Evolutionary conservation across 2,888 invertebrate genomes (phyloP).

Genomic region (Drosophila vallismaia): DNA sequence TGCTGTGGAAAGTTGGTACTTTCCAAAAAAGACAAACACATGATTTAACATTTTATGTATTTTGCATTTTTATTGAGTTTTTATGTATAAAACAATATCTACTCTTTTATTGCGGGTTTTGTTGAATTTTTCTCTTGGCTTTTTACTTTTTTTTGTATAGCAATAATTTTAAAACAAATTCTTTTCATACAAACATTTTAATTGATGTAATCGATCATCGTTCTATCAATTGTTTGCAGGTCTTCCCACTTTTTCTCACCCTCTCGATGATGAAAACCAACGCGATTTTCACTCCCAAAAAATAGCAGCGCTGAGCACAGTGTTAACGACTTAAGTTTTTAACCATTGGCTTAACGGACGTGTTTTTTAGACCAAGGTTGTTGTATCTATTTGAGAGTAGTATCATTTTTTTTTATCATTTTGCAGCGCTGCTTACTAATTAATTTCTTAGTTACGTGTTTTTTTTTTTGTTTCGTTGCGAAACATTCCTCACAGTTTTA

Average conservation of each 20-base stretch:
- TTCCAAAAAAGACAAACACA: neutral
- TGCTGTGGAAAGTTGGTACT: too few species aligned
- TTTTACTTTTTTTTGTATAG: conserved; percentile 30
- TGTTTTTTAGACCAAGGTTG: conserved; percentile 51
- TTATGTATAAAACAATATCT: conserved; percentile 76
- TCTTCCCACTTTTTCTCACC: conserved; percentile 16
- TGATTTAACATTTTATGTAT: conserved; percentile 67
- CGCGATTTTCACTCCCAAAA: conserved; percentile 40
- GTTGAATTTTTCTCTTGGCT: conserved; percentile 24
- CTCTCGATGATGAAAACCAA: too few species aligned
- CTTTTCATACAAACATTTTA: conserved; percentile 40
- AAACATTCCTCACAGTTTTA: conserved; percentile 78
- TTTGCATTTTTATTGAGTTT: conserved; percentile 74
- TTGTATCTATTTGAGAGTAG: conserved; percentile 42
- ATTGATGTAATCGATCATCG: conserved; percentile 28
- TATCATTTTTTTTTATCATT: conserved; percentile 19
- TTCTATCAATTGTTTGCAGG: conserved; percentile 25
- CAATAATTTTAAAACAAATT: conserved; percentile 57
- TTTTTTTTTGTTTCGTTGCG: conserved; percentile 74
- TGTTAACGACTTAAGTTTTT: conserved; percentile 47
- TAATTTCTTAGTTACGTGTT: conserved; percentile 44
- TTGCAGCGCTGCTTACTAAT: conserved; percentile 53
- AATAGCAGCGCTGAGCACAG: conserved; percentile 38
- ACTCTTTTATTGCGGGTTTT: conserved; percentile 41
- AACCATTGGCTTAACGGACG: conserved; percentile 53